phyloP scores from a whole-genome alignment of 2,888 invertebrate species.

The Heliconius charithonia region DNA sequence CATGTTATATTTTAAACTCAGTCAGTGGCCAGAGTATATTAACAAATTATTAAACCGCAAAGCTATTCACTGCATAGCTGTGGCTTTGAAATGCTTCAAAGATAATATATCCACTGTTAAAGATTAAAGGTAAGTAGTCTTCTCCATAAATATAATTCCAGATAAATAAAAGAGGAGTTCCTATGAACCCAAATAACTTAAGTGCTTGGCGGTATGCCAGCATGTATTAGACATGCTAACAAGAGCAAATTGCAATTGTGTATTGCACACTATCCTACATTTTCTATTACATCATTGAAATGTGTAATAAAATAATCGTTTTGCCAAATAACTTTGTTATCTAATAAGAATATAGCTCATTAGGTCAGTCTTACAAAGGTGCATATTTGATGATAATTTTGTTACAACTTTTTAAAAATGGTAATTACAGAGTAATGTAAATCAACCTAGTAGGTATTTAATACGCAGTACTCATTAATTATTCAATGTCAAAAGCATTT shows the following conservation, averaged over 20 bases:
- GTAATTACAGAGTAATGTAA: not conserved
- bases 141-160: conserved; percentile 34
- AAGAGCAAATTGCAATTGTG: conserved; percentile 35
- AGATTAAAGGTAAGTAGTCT: conserved; percentile 7
- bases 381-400: not conserved
- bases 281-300: conserved; percentile 26
- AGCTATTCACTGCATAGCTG: not conserved
- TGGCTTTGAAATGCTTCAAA: not conserved
- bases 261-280: conserved; percentile 23
- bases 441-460: conserved; percentile 17
- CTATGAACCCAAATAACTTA: conserved; percentile 46
- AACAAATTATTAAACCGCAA: not conserved
- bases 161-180: conserved; percentile 46
- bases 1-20: not conserved
- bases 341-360: conserved; percentile 9
- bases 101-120: conserved; percentile 4
- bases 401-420: not conserved
- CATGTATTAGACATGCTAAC: conserved; percentile 42
- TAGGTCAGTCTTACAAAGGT: not conserved
- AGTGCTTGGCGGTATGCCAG: conserved; percentile 54
- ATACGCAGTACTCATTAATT: conserved; percentile 41
- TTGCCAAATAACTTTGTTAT: not conserved
- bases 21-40: too few species aligned
- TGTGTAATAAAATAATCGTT: conserved; percentile 10
- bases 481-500: conserved; percentile 46